Conservation (phyloP, 2,888 invertebrate genomes). For the Poecilus cupreus region DNA sequence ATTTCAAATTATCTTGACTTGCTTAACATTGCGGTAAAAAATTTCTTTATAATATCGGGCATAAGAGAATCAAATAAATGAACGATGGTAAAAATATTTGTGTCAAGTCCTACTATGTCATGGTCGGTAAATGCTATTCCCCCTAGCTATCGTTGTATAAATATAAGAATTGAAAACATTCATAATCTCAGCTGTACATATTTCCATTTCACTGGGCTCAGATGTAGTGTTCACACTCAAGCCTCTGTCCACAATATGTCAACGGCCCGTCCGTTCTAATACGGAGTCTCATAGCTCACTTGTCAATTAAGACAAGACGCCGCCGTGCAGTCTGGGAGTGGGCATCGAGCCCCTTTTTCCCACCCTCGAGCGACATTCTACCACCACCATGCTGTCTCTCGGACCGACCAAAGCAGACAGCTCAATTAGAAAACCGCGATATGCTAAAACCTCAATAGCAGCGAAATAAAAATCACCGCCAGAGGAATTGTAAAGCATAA, state of each 20-base stretch:
- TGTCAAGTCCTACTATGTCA: too few relatives aligned
- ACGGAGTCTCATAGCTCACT: slow-evolving; percentile 53
- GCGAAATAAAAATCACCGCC: neutral
- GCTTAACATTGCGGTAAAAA: too few relatives aligned
- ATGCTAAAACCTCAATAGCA: slow-evolving; percentile 20
- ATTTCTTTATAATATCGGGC: too few relatives aligned
- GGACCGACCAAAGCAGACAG: neutral
- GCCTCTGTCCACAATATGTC: slow-evolving; percentile 52
- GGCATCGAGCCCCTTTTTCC: slow-evolving; percentile 40
- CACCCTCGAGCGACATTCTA: slow-evolving; percentile 48
- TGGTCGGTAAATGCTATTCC: too few relatives aligned
- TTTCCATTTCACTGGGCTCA: neutral
- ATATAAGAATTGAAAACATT: too few relatives aligned
- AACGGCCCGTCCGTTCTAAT: slow-evolving; percentile 49
- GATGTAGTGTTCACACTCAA: neutral
- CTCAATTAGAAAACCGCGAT: slow-evolving; percentile 45
- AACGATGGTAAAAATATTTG: too few relatives aligned
- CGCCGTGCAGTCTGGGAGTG: slow-evolving; percentile 22
- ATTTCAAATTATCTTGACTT: too few relatives aligned
- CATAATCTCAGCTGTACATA: neutral
- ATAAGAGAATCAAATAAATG: too few relatives aligned
- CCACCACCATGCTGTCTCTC: neutral
- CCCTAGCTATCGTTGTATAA: too few relatives aligned
- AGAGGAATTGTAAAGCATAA: too few relatives aligned
- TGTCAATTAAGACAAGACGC: slow-evolving; percentile 58